Evolutionary conservation across 2,113 vertebrate species (phyloP), one percentile per base, ranked within the genome.

Genomic region (Chaetorhynchus papuensis): DNA sequence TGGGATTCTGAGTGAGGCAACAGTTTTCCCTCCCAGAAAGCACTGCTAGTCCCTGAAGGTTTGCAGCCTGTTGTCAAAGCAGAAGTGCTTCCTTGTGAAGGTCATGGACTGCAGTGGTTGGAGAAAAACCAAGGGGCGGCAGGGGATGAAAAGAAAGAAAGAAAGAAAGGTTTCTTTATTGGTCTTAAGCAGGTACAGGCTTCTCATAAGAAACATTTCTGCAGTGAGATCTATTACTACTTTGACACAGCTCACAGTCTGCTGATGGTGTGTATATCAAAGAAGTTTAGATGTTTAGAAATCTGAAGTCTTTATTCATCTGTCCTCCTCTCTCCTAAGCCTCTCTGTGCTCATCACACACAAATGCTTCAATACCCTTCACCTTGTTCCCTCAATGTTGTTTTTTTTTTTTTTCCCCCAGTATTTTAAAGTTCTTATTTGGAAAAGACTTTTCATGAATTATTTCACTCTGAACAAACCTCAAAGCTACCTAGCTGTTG

Each of bases 1-100:
- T 97, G 97, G 94, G 89, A 95, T 98, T 98, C 88, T 88, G 95
- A 96, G 69, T 35, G n/a, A 97, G 89, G 90, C 90, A 93, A 90
- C 77, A 82, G 78, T 97, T 98, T 97, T 96, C 87, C 97, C 91
- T 97, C 93, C 94, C 90, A 97, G 83, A 89, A 96, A 96, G 75
- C 91, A 57, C 44, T 94, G 66, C 90, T 56, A 20, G 69, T 97
- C 95, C 96, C 98, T 90, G 70, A 92, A 97, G 94, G 87, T 80
- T 97, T 95, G 53, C 89, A 83, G 96, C 96, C 85, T 96, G 74
- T 97, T 97, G 97, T 96, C 93, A 96, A 87, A 97, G 94, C 76
- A 97, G 92, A 76, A 96, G 90, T 4, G 1, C 89, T 97, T 96
- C 97, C 47, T 93, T 83, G 71, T 94, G 97, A 98, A 98, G 96